phyloP scores from a whole-genome alignment of 2,797 vertebrate species.

The Myoxocephalus aenaeus region DNA sequence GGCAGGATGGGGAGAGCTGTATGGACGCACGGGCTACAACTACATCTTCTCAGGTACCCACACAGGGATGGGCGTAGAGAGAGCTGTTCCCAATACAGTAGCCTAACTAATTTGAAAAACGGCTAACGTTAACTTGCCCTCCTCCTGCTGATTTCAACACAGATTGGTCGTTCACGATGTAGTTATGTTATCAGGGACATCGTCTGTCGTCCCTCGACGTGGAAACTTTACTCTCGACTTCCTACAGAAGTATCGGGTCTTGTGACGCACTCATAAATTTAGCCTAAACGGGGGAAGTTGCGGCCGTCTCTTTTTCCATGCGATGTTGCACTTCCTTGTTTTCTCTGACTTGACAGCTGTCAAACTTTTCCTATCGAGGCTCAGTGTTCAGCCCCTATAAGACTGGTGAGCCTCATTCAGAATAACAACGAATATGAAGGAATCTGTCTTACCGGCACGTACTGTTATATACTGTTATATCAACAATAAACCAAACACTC shows the following conservation, averaged over 20 bases:
- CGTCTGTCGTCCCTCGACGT: background rate
- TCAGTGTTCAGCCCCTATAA: background rate
- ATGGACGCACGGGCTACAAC: slow-evolving; percentile 97
- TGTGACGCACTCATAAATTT: slow-evolving; percentile 1
- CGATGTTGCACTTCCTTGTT: slow-evolving; percentile 27
- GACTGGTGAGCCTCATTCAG: background rate
- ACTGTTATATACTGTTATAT: too few relatives aligned
- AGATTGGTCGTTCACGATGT: background rate
- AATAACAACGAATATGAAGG: background rate
- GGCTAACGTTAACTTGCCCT: background rate
- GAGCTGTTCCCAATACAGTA: too few relatives aligned
- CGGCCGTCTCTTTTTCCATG: slow-evolving; percentile 15
- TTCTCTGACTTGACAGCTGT: slow-evolving; percentile 29
- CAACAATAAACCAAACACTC: background rate
- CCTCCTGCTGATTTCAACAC: background rate
- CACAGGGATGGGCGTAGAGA: too few relatives aligned
- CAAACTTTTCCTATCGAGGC: slow-evolving; percentile 13
- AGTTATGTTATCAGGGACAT: background rate
- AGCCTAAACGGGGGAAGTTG: slow-evolving; percentile 25
- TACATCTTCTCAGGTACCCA: slow-evolving; percentile 96
- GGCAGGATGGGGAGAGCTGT: slow-evolving; percentile 97
- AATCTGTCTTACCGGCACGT: background rate
- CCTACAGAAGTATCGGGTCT: background rate
- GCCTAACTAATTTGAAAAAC: too few relatives aligned
- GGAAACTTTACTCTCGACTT: background rate